Percentiles rank a stretch among this genome's conserved stretches.
Conservation (phyloP, 1,140 invertebrate species). For the Neodiprion fabricii region DNA sequence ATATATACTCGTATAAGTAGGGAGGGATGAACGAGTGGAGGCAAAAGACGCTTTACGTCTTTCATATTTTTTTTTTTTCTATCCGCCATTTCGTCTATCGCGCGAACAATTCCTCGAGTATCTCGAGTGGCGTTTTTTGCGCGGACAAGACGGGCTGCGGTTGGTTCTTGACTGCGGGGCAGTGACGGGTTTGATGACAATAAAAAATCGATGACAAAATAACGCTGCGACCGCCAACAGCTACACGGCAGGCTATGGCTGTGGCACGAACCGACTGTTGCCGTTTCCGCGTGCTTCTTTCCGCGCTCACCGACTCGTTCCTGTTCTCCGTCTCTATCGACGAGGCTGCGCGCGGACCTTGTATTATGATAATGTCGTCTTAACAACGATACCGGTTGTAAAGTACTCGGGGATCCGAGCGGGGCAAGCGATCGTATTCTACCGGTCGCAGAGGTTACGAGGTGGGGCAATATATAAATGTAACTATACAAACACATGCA, state of each 20-base stretch:
- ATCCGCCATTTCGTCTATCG: background rate
- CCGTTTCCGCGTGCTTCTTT: conserved; percentile 61
- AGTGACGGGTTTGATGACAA: background rate
- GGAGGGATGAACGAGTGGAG: too few species aligned
- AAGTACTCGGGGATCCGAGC: background rate
- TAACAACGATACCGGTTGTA: conserved; percentile 2
- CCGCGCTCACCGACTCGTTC: conserved; percentile 51
- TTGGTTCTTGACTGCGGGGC: background rate
- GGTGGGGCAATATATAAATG: background rate
- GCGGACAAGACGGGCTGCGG: background rate
- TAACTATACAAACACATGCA: background rate
- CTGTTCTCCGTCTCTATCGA: conserved; percentile 28
- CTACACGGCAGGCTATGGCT: conserved; percentile 41
- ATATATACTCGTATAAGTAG: too few species aligned
- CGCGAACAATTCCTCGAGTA: background rate
- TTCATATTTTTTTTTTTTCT: background rate
- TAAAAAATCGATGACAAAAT: conserved; percentile 53
- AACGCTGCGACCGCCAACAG: conserved; percentile 39
- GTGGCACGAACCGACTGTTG: conserved; percentile 55
- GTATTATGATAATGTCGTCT: conserved; percentile 1
- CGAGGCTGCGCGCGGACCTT: conserved; percentile 28
- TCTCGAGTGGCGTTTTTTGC: background rate
- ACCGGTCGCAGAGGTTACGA: background rate
- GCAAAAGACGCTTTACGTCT: background rate
- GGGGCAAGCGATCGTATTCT: background rate